These are phyloP conservation scores for Prolemur simus DNA, from an alignment of 2,113 vertebrate genomes.

Conservation along the genomic window DNA sequence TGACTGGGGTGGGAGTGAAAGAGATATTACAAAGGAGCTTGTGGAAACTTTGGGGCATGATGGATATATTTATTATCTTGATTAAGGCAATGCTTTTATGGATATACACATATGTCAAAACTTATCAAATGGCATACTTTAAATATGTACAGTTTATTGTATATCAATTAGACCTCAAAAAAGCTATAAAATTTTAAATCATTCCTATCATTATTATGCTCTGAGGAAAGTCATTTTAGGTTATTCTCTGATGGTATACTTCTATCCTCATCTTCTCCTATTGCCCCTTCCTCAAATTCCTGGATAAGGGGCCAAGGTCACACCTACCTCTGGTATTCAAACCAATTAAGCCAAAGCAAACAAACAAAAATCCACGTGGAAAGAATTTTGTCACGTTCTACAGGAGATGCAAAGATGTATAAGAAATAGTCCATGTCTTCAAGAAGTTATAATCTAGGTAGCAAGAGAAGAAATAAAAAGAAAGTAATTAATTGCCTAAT, in stretches of 20 bases:
- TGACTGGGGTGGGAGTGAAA: neutral
- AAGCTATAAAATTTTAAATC: neutral
- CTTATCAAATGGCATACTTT: neutral
- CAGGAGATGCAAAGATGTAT: neutral
- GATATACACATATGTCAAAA: neutral
- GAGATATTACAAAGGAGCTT: neutral
- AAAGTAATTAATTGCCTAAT: neutral
- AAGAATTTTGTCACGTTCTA: neutral
- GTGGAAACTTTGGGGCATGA: neutral
- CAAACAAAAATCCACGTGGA: neutral
- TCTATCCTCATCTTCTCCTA: neutral
- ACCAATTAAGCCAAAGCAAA: neutral
- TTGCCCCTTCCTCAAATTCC: neutral
- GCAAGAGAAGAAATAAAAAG: neutral
- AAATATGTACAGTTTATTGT: neutral
- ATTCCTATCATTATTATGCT: neutral
- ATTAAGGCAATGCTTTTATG: neutral
- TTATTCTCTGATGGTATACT: neutral
- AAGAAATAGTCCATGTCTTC: neutral
- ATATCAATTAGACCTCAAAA: neutral
- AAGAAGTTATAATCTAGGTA: conserved; percentile 7
- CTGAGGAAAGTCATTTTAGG: neutral
- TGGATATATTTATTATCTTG: neutral
- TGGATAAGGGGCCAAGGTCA: neutral
- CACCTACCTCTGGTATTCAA: neutral